These are phyloP conservation scores for Syrista parreyssii DNA, from an alignment of 2,888 invertebrate species.

Conservation along the genomic window DNA sequence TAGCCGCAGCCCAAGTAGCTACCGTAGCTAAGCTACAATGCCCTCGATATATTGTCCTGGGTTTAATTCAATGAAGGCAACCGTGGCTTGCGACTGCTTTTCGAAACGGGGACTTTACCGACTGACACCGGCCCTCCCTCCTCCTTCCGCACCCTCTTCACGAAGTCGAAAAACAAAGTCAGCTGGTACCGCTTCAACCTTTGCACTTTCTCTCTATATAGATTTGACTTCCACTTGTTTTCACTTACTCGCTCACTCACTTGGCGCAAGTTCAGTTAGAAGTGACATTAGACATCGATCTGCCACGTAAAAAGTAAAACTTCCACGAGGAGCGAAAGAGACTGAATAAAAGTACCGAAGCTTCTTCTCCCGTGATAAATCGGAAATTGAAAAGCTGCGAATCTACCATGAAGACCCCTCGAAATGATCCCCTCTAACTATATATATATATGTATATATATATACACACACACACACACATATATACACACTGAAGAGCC, in stretches of 20 bases:
- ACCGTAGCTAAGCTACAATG: conserved; percentile 23
- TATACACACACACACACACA: too few relatives aligned
- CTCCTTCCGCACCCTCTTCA: background rate
- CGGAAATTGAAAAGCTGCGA: background rate
- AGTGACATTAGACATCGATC: background rate
- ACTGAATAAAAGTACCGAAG: background rate
- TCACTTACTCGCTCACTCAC: background rate
- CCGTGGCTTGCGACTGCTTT: conserved; percentile 9
- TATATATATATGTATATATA: too few relatives aligned
- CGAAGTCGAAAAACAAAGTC: background rate
- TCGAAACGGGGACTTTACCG: background rate
- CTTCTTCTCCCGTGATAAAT: background rate
- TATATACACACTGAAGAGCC: background rate
- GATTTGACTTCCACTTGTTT: background rate
- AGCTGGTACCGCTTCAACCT: background rate
- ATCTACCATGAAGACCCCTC: background rate
- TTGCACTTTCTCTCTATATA: background rate
- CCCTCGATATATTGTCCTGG: conserved; percentile 45
- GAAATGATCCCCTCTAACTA: background rate
- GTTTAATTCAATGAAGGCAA: conserved; percentile 48
- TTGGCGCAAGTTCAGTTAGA: background rate
- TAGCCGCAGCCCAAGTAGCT: conserved; percentile 37
- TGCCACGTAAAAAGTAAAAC: background rate
- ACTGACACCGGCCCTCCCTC: background rate
- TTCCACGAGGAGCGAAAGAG: background rate